Conservation (phyloP, 2,113 vertebrate genomes). For the Stegostoma tigrinum region DNA sequence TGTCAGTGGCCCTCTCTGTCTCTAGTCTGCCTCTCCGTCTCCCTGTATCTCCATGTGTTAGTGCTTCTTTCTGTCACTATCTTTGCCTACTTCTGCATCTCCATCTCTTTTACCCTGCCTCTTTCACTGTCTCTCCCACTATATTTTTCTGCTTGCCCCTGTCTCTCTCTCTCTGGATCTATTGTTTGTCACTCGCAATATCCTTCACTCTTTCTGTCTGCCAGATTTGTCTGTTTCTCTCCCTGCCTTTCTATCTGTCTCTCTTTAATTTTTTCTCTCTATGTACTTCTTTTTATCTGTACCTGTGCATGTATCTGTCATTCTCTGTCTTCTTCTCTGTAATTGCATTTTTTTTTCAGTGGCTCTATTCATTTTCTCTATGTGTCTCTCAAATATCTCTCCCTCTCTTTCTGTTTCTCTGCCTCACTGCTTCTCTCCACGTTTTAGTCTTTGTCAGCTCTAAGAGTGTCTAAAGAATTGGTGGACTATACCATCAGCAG, state of each 20-base stretch:
- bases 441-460: not conserved
- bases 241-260: not conserved
- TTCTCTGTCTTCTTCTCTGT: no score
- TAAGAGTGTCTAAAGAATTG: not conserved
- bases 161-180: not conserved
- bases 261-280: not conserved
- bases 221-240: no score
- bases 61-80: no score
- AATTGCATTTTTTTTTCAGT: no score
- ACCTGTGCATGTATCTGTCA: no score
- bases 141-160: not conserved
- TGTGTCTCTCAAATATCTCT: not conserved
- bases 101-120: not conserved
- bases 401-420: not conserved
- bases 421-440: no score
- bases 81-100: not conserved
- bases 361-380: not conserved
- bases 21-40: not conserved
- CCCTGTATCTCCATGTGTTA: not conserved
- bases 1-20: not conserved
- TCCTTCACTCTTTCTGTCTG: not conserved
- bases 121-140: not conserved
- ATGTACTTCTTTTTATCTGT: not conserved
- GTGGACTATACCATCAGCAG: not conserved
- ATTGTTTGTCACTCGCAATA: not conserved